Base-by-base conservation (phyloP, 1,140 invertebrate genomes). In the Tetranychus cinnabarinus region DNA sequence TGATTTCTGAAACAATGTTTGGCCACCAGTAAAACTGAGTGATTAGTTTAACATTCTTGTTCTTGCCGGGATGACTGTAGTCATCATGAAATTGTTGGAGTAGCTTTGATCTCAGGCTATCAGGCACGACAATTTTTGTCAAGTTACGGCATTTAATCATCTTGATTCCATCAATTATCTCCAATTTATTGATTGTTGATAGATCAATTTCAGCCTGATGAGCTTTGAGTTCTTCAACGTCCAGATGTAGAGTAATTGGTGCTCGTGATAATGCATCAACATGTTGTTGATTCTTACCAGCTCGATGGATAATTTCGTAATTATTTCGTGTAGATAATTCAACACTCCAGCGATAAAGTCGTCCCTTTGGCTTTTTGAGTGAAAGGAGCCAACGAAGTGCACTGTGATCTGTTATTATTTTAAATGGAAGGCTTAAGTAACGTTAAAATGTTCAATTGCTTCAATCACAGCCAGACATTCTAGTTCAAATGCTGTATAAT, bases 41-140 rank as follows among this genome's bases (percentile, higher is more conserved):
- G 12, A 60, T 60, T 7, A 60, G 48, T 34, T 55, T 59, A 10
- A 50, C 23, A 34, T 48, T 60, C 35, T 60, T 60, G 13, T 23
- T 35, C 23, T n/a, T 59, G 10, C 59, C 59, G 31, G 48, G 48
- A 33, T 52, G 48, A 15, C 48, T 33, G 15, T 8, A 1, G 15
- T 52, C 15, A 23, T 52, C 48, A 60, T 60, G 59, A n/a, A 23
- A 23, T 23, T 23, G 23, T 23, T 23, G 33, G 33, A 33, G 4
- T 1, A n/a, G 12, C 2, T 35, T 6, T 7, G 8, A 57, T 13
- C n/a, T 57, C 5, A 33, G 31, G 56, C 5, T n/a, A 6, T 57
- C 31, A 15, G 56, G 56, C 7, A 57, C 56, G 15, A 35, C 31
- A 2, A 68, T 63, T 12, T 72, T 63, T 63, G 71, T 72, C 2